Conservation (phyloP, 2,113 vertebrate genomes). For the Callocephalon fimbriatum region DNA sequence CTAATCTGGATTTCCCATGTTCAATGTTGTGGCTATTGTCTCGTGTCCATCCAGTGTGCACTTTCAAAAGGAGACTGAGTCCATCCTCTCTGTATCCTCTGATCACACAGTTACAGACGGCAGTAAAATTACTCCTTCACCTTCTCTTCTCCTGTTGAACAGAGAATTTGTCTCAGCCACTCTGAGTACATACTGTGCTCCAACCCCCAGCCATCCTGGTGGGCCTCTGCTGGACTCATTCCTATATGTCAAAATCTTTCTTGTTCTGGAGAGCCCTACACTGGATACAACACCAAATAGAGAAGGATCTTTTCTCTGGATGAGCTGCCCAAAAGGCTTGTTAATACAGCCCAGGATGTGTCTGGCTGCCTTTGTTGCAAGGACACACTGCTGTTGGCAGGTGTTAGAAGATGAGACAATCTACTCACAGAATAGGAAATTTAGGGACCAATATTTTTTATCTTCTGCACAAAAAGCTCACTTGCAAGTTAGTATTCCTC, state of each 20-base stretch:
- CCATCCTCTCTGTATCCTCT: background rate
- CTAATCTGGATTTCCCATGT: background rate
- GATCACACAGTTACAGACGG: background rate
- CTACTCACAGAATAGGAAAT: background rate
- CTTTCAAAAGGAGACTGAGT: background rate
- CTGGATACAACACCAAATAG: background rate
- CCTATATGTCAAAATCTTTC: background rate
- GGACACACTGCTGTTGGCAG: background rate
- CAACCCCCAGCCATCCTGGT: background rate
- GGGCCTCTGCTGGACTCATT: background rate
- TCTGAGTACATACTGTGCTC: background rate
- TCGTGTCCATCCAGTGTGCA: background rate
- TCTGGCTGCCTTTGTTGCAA: fast-evolving
- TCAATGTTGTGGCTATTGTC: background rate
- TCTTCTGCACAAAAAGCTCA: background rate
- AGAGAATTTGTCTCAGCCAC: background rate
- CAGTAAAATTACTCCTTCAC: background rate
- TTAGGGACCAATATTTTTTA: background rate
- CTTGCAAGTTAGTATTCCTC: background rate
- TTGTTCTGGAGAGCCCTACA: background rate
- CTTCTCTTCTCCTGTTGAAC: background rate
- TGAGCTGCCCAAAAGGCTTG: background rate
- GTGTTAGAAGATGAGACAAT: background rate
- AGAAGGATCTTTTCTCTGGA: background rate
- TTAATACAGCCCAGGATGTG: background rate